Evolutionary conservation across 2,888 invertebrate genomes (phyloP), one percentile per base, ranked within the genome.

Genomic region (Drosophila ochracea): DNA sequence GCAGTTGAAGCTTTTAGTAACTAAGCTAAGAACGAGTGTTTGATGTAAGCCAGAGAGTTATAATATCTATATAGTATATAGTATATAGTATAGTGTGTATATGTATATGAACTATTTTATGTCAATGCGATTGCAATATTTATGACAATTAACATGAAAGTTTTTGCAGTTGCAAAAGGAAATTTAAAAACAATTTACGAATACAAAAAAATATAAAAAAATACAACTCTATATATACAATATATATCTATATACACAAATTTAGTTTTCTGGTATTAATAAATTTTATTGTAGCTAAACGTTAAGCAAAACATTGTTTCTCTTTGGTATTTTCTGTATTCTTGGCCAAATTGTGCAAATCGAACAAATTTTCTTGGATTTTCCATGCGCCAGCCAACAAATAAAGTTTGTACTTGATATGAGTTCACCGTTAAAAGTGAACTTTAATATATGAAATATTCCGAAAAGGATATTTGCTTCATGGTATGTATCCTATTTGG

Each of bases 211-310:
- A 55, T 61, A 61, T 25, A 30, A 1, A 31, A 2, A 60, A 50
- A 70, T 69, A 58, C 66, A 77, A 67, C 62, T 63, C 53, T 77
- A 76, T 73, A 76, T 73, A 84, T 76, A 89, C 76, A 84, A 65
- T 75, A 80, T 67, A 89, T 89, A 86, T 87, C 90, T 86, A 90
- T 86, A 90, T 86, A 86, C 90, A 86, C 87, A 89, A 89, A 68
- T 77, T 80, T 89, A 88, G 87, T 89, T 90, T 89, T 88, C 80
- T 86, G 82, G 82, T 89, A 80, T 90, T 87, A 91, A 91, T 91
- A 90, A 91, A 91, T 86, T 91, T 83, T 84, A 91, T 91, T 91
- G 90, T 91, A 91, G 91, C 79, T 82, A 88, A 89, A 84, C 76
- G 85, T 87, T 89, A 81, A 78, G 19, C 16, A 61, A 76, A 69